Conservation (phyloP, 2,113 vertebrate species). For the Girardinichthys multiradiatus region DNA sequence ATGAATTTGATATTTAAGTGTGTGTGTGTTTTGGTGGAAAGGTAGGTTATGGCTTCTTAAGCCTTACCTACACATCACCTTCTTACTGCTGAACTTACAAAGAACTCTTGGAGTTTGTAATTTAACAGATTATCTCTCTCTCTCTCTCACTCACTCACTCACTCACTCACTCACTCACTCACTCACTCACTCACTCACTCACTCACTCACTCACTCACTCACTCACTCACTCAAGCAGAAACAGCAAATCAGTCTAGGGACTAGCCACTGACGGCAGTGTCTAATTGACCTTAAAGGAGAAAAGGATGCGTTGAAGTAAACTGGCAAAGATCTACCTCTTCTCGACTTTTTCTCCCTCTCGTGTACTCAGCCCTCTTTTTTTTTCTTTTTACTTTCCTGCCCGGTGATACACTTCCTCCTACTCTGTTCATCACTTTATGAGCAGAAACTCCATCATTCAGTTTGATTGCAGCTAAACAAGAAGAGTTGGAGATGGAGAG, state of each 20-base stretch:
- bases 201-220: conserved; percentile 12
- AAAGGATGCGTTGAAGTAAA: conserved; percentile 61
- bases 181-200: background rate
- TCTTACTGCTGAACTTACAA: conserved; percentile 52
- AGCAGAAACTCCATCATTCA: conserved; percentile 62
- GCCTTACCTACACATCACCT: conserved; percentile 52
- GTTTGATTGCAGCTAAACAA: conserved; percentile 58
- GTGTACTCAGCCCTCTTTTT: conserved; percentile 31
- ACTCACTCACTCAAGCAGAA: conserved; percentile 28
- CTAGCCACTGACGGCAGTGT: conserved; percentile 72
- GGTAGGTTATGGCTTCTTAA: conserved; percentile 26
- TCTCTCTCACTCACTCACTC: background rate
- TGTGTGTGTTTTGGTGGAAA: background rate
- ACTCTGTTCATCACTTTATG: conserved; percentile 46
- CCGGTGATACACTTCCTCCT: conserved; percentile 30
- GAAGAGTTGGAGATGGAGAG: conserved; percentile 56
- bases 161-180: conserved; percentile 13
- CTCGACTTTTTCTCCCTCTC: conserved; percentile 27
- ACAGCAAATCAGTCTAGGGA: conserved; percentile 71
- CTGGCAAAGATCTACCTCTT: conserved; percentile 52
- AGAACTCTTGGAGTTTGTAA: conserved; percentile 60
- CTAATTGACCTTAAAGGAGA: conserved; percentile 85
- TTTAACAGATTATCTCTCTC: conserved; percentile 38
- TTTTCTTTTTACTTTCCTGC: conserved; percentile 14
- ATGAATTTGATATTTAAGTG: background rate